Conservation (phyloP, 1,140 invertebrate species). For the Notospermus geniculatus region DNA sequence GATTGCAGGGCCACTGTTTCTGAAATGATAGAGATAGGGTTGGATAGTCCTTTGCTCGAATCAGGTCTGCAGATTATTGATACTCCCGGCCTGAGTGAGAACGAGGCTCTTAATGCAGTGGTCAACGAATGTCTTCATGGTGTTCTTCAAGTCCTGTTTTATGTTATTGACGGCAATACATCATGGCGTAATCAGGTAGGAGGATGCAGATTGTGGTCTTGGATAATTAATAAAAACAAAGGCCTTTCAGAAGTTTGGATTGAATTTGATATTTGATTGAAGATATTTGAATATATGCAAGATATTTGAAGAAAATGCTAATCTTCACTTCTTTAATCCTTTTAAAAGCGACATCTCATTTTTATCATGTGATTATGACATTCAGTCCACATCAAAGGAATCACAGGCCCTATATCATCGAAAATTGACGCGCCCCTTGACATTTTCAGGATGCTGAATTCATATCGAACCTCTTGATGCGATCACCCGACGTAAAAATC, state of each 20-base stretch:
- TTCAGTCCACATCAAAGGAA: too few species aligned
- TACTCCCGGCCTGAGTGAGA: slow-evolving; percentile 16
- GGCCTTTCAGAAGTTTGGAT: too few species aligned
- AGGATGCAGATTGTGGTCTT: too few species aligned
- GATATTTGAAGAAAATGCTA: too few species aligned
- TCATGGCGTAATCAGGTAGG: neutral
- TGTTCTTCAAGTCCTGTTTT: slow-evolving; percentile 11
- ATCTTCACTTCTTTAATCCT: too few species aligned
- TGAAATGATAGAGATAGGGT: slow-evolving; percentile 6
- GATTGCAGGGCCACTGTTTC: neutral
- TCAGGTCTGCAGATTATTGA: slow-evolving; percentile 14
- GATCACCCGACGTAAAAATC: slow-evolving; percentile 1
- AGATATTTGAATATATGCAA: too few species aligned
- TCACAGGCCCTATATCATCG: too few species aligned
- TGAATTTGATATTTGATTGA: too few species aligned
- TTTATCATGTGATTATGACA: too few species aligned
- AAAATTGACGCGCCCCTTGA: too few species aligned
- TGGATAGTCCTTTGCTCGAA: slow-evolving; percentile 8
- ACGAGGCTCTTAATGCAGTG: slow-evolving; percentile 1
- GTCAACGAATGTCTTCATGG: neutral
- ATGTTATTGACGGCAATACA: slow-evolving; percentile 10
- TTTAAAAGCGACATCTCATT: too few species aligned
- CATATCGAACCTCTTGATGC: neutral
- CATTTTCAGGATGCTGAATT: neutral
- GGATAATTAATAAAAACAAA: too few species aligned